Conservation (phyloP, 1,140 invertebrate genomes). For the Trichomalopsis sarcophagae region DNA sequence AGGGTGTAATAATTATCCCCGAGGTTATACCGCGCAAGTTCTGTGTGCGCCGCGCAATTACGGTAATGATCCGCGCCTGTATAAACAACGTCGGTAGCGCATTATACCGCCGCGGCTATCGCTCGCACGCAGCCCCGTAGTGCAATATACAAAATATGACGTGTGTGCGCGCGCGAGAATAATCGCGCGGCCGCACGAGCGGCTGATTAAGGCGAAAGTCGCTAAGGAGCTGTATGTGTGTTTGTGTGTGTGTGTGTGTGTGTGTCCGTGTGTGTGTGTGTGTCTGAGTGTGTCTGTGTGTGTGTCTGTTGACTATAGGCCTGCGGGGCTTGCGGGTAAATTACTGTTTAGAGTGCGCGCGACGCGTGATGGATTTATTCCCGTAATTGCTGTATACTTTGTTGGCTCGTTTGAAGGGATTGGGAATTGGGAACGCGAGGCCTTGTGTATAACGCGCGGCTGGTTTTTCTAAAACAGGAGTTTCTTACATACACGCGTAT, state of each 20-base stretch:
- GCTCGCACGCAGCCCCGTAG: conserved; percentile 19
- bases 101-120: neutral
- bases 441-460: too few species aligned
- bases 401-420: too few species aligned
- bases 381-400: too few species aligned
- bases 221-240: neutral
- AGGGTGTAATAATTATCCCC: conserved; percentile 61
- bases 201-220: conserved; percentile 56
- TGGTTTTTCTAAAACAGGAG: too few species aligned
- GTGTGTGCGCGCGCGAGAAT: neutral
- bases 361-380: too few species aligned
- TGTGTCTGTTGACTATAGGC: neutral
- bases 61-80: conserved; percentile 58
- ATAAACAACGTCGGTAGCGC: conserved; percentile 49
- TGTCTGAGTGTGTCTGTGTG: neutral
- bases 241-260: neutral
- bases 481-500: too few species aligned
- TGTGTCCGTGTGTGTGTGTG: neutral
- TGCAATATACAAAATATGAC: neutral
- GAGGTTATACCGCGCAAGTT: too few species aligned
- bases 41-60: conserved; percentile 49
- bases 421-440: too few species aligned
- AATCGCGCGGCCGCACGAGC: neutral
- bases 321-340: neutral
- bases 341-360: too few species aligned